phyloP scores from a whole-genome alignment of 1,140 invertebrate genomes.

The Hycleus phaleratus region DNA sequence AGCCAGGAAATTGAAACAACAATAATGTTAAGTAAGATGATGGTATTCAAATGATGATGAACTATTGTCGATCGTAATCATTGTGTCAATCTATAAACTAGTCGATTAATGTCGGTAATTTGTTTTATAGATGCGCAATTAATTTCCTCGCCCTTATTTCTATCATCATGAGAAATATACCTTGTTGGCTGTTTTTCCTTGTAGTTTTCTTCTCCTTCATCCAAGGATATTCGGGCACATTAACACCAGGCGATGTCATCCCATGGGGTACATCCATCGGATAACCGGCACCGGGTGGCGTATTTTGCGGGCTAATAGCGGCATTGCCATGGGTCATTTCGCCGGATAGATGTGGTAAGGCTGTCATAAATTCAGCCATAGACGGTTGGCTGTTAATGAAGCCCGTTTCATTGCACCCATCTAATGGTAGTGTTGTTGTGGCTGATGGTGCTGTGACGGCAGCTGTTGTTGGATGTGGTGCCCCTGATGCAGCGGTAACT shows the following conservation, averaged over 20 bases:
- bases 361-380: slow-evolving; percentile 88
- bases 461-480: slow-evolving; percentile 14
- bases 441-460: slow-evolving; percentile 9
- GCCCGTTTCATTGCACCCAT: slow-evolving; percentile 61
- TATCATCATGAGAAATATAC: slow-evolving; percentile 46
- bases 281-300: slow-evolving; percentile 43
- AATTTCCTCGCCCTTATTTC: too few species aligned
- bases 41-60: too few species aligned
- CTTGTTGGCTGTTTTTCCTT: slow-evolving; percentile 82
- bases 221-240: slow-evolving; percentile 90
- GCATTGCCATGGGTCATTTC: slow-evolving; percentile 42
- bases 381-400: slow-evolving; percentile 89
- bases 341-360: slow-evolving; percentile 62
- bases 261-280: slow-evolving; percentile 59
- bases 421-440: slow-evolving; percentile 23
- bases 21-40: too few species aligned
- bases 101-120: too few species aligned
- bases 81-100: too few species aligned
- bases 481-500: slow-evolving; percentile 28
- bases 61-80: too few species aligned
- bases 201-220: slow-evolving; percentile 97
- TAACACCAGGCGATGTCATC: slow-evolving; percentile 55
- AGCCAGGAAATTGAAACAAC: too few species aligned
- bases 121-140: too few species aligned
- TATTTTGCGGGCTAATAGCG: slow-evolving; percentile 47